Percentiles rank a stretch among this genome's conserved stretches.
Evolutionary conservation across 2,888 invertebrate genomes (phyloP).

Genomic region (Torymus texanus): DNA sequence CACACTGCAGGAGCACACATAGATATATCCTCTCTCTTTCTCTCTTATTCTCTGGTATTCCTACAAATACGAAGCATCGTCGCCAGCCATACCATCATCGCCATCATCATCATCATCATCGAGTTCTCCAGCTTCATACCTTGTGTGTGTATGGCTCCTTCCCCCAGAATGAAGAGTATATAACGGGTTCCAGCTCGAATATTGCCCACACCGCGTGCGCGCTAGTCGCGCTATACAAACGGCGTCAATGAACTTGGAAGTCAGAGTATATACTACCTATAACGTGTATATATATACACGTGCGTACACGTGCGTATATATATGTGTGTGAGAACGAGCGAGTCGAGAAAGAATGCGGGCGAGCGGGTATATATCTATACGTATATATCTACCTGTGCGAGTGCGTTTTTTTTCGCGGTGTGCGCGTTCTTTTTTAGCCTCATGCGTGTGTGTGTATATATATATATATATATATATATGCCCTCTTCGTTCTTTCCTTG

Average conservation of each 20-base stretch:
- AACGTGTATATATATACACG: not conserved
- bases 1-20: not conserved
- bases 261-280: not conserved
- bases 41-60: not conserved
- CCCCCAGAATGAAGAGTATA: too few species aligned
- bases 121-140: too few species aligned
- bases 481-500: too few species aligned
- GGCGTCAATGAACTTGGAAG: conserved; percentile 51
- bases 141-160: too few species aligned
- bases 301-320: not conserved
- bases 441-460: too few species aligned
- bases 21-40: not conserved
- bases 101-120: not conserved
- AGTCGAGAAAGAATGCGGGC: conserved; percentile 47
- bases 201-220: not conserved
- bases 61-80: not conserved
- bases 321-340: conserved; percentile 1
- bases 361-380: conserved; percentile 9
- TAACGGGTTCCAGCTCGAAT: conserved; percentile 34
- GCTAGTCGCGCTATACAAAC: not conserved
- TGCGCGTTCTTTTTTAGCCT: not conserved
- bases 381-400: not conserved
- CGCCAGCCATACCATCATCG: not conserved
- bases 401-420: conserved; percentile 9
- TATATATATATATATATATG: conserved; percentile 35